Base-by-base conservation (phyloP, 2,797 vertebrate species). In the Cynopterus sphinx region DNA sequence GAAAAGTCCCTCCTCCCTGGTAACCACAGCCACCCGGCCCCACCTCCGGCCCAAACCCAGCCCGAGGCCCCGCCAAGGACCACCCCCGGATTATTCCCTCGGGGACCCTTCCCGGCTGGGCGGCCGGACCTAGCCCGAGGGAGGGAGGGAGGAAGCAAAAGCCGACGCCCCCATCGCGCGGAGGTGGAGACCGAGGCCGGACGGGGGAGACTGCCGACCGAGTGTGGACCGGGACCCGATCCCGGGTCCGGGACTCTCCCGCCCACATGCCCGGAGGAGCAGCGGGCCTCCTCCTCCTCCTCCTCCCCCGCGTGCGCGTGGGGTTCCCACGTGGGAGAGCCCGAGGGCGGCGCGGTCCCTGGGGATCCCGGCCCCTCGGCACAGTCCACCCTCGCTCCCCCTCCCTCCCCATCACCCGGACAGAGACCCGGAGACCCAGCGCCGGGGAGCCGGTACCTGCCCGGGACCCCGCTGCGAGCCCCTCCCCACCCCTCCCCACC, bases 11-110 rank as follows among this genome's bases (percentile, higher is more conserved):
- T 90, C 97, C 94, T 78, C 57, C 26, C 81, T 15, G 9, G 94
- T 98, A 87, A 93, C 98, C 96, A 94, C 90, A 96, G 97, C 95
- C 96, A 98, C 98, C 6, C 11, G 36, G 83, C 95, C 96, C 81
- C 95, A 91, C 95, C 89, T 95, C 81, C 81, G 39, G 70, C 87
- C 90, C 88, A 94, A 95, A 96, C 87, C 90, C 82, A 11, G 36
- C 77, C 73, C 0, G 10, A 61, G 28, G 43, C 78, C 78, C 81
- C 6, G 94, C 95, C 97, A 78, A 88, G 97, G 91, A 85, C 91
- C 96, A 91, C 67, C 84, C 70, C 95, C 53, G 31, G 36, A n/a
- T n/a, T n/a, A 5, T 31, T 83, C 95, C 95, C 96, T 5, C 0
- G n/a, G 88, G 82, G 95, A 94, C 74, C 70, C 53, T 79, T 75